Percentiles rank a stretch among this genome's conserved stretches.
Evolutionary conservation across 1,140 invertebrate species (phyloP).

Genomic region (Dendrolimus punctatus): DNA sequence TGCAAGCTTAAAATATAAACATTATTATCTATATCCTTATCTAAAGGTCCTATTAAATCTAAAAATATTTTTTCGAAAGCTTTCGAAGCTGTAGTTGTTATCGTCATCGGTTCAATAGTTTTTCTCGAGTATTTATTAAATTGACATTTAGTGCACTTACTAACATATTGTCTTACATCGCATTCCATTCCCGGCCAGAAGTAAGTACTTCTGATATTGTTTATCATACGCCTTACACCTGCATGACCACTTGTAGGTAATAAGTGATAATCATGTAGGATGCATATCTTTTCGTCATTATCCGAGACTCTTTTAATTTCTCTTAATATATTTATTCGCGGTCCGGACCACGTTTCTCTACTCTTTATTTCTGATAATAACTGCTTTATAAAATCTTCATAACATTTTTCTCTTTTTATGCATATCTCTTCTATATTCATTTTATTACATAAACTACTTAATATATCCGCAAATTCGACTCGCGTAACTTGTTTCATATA

Average conservation of each 20-base stretch:
- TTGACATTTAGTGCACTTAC: no score
- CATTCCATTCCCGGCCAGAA: no score
- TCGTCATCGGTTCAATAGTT: constrained; percentile 15
- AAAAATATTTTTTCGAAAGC: constrained; percentile 20
- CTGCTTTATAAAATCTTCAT: no score
- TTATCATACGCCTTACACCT: constrained; percentile 18
- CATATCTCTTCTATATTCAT: no score
- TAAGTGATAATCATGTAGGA: constrained; percentile 18
- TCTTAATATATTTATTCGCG: constrained; percentile 6
- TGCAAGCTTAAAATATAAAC: no score
- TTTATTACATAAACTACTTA: no score
- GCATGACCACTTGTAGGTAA: constrained; percentile 20
- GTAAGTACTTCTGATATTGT: constrained; percentile 20
- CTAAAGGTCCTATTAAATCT: constrained; percentile 17
- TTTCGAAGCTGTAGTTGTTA: constrained; percentile 11
- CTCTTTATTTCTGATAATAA: constrained; percentile 10
- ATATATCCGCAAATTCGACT: no score
- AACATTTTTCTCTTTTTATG: no score
- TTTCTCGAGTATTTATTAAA: constrained; percentile 12
- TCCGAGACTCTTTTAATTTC: constrained; percentile 3
- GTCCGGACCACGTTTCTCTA: constrained; percentile 9
- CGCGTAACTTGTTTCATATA: no score
- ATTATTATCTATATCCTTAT: no score
- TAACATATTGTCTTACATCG: no score
- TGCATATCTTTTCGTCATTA: constrained; percentile 13